phyloP scores from a whole-genome alignment of 2,797 vertebrate species.

The Anolis apletophallus region DNA sequence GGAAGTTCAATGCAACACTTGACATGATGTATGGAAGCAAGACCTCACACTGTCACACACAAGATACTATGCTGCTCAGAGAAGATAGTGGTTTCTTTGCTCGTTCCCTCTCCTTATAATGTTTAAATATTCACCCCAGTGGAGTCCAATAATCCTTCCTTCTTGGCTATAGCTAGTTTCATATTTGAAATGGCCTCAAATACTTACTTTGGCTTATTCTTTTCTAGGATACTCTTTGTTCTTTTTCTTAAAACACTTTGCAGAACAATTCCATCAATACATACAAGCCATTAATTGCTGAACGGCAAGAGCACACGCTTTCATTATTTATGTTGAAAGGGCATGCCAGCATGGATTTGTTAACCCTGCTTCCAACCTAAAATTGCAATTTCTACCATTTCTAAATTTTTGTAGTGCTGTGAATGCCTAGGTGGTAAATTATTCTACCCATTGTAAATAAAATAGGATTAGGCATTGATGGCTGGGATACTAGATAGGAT shows the following conservation, averaged over 20 bases:
- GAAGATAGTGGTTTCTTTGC: neutral
- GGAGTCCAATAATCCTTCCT: no score
- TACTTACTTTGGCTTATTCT: slow-evolving; percentile 12
- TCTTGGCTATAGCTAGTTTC: neutral
- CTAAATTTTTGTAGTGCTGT: neutral
- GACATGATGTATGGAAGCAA: no score
- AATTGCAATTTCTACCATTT: neutral
- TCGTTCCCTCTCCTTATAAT: neutral
- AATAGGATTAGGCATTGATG: neutral
- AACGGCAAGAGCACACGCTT: neutral
- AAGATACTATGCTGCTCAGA: no score
- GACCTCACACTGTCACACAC: no score
- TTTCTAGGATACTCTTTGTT: neutral
- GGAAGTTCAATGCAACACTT: no score
- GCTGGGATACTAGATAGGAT: neutral
- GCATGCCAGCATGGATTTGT: neutral
- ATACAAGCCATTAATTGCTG: neutral
- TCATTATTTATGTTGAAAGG: slow-evolving; percentile 9
- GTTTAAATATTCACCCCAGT: no score
- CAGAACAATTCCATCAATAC: neutral
- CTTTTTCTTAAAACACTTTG: neutral
- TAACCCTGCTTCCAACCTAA: neutral
- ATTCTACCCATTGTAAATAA: neutral
- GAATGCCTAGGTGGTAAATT: neutral
- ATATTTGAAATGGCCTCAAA: neutral